A percentile compares a stretch with the other conserved stretches of the same genome.
Conservation (phyloP, 2,888 invertebrate genomes). For the Napeogenes inachia region DNA sequence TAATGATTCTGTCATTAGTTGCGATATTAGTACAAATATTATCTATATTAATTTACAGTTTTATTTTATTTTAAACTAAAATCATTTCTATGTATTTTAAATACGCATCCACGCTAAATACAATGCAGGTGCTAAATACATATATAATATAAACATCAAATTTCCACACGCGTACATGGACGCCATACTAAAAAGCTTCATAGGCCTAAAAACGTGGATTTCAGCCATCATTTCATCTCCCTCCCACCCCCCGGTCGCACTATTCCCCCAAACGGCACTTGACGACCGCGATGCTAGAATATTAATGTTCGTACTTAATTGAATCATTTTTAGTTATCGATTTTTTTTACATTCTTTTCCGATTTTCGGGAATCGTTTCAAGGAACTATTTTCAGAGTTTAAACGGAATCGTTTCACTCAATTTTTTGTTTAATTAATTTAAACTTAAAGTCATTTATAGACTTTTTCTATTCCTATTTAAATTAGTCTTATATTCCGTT, state of each 20-base stretch:
- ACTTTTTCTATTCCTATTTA: too few relatives aligned
- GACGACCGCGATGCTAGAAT: slow-evolving; percentile 69
- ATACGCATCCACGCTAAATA: background rate
- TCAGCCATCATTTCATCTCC: slow-evolving; percentile 51
- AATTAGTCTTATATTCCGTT: too few relatives aligned
- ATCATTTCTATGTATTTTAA: background rate
- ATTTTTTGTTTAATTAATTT: too few relatives aligned
- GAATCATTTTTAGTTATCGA: slow-evolving; percentile 64
- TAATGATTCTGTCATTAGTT: too few relatives aligned
- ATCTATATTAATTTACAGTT: too few relatives aligned
- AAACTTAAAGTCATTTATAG: too few relatives aligned
- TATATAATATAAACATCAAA: slow-evolving; percentile 45
- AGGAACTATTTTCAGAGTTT: background rate
- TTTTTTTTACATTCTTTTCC: slow-evolving; percentile 34
- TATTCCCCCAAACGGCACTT: slow-evolving; percentile 63
- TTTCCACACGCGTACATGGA: slow-evolving; percentile 52
- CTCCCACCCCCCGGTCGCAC: slow-evolving; percentile 49
- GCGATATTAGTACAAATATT: too few relatives aligned
- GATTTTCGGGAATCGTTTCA: background rate
- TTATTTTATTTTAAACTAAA: too few relatives aligned
- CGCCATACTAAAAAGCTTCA: slow-evolving; percentile 65
- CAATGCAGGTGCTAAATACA: slow-evolving; percentile 31
- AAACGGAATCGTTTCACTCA: too few relatives aligned
- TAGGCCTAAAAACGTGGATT: slow-evolving; percentile 74
- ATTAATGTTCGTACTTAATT: slow-evolving; percentile 69